Evolutionary conservation across 1,140 invertebrate genomes (phyloP).

Genomic region (Meloidogyne chitwoodi): DNA sequence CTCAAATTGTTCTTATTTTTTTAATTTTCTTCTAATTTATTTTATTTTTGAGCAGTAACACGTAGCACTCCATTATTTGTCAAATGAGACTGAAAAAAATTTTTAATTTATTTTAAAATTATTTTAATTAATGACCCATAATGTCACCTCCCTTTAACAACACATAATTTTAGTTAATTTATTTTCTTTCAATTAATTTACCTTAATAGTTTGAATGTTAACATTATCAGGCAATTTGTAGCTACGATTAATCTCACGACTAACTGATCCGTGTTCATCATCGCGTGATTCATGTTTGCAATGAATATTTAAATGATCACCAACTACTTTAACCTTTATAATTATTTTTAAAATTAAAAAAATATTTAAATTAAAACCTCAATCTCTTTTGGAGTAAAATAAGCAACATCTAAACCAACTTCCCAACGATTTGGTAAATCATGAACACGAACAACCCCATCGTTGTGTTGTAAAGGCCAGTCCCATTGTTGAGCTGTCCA

Average conservation of each 20-base stretch:
- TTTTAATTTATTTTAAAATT: slow-evolving; percentile 41
- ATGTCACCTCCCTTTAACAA: neutral
- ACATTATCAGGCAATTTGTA: slow-evolving; percentile 42
- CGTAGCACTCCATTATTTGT: slow-evolving; percentile 15
- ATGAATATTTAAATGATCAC: slow-evolving; percentile 50
- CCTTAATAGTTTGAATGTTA: neutral
- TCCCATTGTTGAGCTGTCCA: slow-evolving; percentile 21
- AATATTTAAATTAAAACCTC: slow-evolving; percentile 36
- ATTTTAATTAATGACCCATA: slow-evolving; percentile 10
- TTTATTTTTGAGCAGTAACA: slow-evolving; percentile 17
- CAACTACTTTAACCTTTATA: slow-evolving; percentile 49
- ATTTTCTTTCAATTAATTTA: neutral
- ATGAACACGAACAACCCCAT: slow-evolving; percentile 46
- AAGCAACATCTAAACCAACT: slow-evolving; percentile 56
- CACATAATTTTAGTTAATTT: no score
- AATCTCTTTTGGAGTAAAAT: slow-evolving; percentile 56
- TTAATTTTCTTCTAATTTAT: neutral
- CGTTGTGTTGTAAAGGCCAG: slow-evolving; percentile 18
- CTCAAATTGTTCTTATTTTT: neutral
- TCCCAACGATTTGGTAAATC: slow-evolving; percentile 57
- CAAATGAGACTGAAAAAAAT: slow-evolving; percentile 5
- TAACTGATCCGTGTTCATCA: slow-evolving; percentile 52
- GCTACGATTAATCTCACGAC: slow-evolving; percentile 53
- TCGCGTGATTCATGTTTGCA: slow-evolving; percentile 55
- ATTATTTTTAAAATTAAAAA: neutral